Percentiles rank a stretch among this genome's conserved stretches.
Evolutionary conservation across 2,113 vertebrate species (phyloP).

Genomic region (Oenanthe melanoleuca): DNA sequence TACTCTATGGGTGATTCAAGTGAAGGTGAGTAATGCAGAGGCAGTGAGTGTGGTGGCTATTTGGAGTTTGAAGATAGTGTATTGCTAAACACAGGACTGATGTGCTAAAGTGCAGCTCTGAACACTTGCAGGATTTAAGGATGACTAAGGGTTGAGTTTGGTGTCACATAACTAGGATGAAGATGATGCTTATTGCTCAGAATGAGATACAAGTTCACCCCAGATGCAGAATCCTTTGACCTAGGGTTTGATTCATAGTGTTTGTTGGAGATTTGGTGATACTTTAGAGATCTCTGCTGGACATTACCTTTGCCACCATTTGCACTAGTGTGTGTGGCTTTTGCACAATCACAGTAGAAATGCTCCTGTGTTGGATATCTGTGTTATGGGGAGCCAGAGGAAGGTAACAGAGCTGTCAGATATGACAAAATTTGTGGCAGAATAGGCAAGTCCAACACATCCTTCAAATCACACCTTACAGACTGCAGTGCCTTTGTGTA

Average conservation of each 20-base stretch:
- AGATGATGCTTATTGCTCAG: neutral
- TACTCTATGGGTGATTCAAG: neutral
- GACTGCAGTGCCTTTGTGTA: neutral
- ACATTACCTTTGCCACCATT: neutral
- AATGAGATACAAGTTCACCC: neutral
- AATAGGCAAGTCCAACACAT: neutral
- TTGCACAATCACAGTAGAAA: neutral
- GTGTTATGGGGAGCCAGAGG: neutral
- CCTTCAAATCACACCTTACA: neutral
- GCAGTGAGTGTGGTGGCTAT: neutral
- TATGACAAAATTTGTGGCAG: neutral
- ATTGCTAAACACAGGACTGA: neutral
- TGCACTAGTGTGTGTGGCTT: rapidly evolving
- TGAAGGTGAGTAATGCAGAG: neutral
- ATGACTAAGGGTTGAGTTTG: neutral
- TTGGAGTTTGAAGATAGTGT: neutral
- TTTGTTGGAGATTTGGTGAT: neutral
- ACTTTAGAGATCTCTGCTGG: neutral
- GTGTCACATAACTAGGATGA: neutral
- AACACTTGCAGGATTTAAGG: neutral
- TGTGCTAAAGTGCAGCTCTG: neutral
- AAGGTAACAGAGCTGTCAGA: neutral
- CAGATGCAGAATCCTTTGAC: neutral
- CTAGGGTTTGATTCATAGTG: neutral
- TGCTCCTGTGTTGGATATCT: neutral